Percentiles rank a stretch among this genome's conserved stretches.
Conservation (phyloP, 2,113 vertebrate species). For the Ia io region DNA sequence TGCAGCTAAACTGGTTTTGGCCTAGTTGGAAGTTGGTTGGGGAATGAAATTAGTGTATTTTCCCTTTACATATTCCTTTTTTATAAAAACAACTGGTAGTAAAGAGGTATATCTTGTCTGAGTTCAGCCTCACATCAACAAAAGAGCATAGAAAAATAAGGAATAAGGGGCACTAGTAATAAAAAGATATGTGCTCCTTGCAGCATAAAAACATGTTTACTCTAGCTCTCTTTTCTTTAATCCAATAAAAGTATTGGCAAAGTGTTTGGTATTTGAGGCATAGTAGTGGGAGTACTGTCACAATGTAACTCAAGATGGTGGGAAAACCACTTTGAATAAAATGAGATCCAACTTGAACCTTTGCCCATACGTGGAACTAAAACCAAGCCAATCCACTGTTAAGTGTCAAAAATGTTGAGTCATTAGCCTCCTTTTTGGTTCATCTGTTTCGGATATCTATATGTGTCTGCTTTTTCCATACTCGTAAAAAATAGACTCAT, state of each 20-base stretch:
- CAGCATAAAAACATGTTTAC: conserved; percentile 36
- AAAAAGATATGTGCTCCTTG: not conserved
- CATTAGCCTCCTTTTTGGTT: conserved; percentile 57
- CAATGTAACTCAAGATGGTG: conserved; percentile 71
- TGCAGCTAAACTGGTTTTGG: not conserved
- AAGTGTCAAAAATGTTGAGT: conserved; percentile 70
- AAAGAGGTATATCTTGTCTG: not conserved
- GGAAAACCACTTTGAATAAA: conserved; percentile 66
- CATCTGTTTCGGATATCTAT: conserved; percentile 58
- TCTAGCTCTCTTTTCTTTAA: conserved; percentile 47
- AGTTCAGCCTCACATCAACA: not conserved
- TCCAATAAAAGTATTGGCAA: conserved; percentile 58
- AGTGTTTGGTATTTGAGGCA: conserved; percentile 37
- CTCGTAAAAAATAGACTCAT: conserved; percentile 34
- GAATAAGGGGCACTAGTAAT: not conserved
- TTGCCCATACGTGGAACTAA: conserved; percentile 56
- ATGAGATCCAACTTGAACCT: conserved; percentile 64
- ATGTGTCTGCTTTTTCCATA: conserved; percentile 14
- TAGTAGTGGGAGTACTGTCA: conserved; percentile 65
- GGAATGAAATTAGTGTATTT: not conserved
- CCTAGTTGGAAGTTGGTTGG: not conserved
- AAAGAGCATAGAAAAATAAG: not conserved
- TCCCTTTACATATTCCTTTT: not conserved
- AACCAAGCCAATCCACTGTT: conserved; percentile 69
- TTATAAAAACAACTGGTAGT: not conserved